Conservation (phyloP, 2,888 invertebrate genomes). For the Pimpla rufipes region DNA sequence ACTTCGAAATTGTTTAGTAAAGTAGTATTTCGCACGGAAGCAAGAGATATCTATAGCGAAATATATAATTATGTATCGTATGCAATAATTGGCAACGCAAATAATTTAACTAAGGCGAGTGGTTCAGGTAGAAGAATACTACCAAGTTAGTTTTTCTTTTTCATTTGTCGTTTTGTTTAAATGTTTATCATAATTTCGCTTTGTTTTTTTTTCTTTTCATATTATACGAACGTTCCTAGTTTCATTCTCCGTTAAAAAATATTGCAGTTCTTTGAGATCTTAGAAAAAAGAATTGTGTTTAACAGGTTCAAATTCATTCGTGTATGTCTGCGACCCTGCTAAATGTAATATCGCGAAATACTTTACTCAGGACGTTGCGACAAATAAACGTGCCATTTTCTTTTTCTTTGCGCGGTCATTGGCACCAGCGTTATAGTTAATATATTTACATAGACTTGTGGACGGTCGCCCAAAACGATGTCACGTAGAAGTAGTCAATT, state of each 20-base stretch:
- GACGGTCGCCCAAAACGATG: neutral
- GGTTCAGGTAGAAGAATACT: neutral
- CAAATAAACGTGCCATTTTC: neutral
- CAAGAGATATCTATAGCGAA: conserved; percentile 39
- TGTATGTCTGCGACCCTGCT: conserved; percentile 19
- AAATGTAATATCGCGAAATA: neutral
- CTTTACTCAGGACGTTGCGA: neutral
- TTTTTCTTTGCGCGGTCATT: neutral
- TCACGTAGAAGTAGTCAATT: neutral
- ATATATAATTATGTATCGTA: conserved; percentile 39
- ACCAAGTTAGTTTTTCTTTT: conserved; percentile 14
- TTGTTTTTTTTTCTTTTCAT: too few relatives aligned
- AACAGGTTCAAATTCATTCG: conserved; percentile 68
- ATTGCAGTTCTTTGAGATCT: conserved; percentile 79
- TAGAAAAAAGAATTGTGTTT: conserved; percentile 68
- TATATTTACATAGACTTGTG: conserved; percentile 11
- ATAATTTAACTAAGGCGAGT: conserved; percentile 13
- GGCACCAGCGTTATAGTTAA: neutral
- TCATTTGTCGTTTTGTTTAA: conserved; percentile 72
- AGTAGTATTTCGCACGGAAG: conserved; percentile 64
- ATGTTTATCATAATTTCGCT: conserved; percentile 74
- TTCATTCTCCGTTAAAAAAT: conserved; percentile 84
- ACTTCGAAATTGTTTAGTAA: conserved; percentile 57
- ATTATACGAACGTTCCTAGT: conserved; percentile 80
- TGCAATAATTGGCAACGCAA: conserved; percentile 51